These are phyloP conservation scores for Sphenopsis melanotis DNA, from an alignment of 2,797 vertebrate species.

Conservation along the genomic window DNA sequence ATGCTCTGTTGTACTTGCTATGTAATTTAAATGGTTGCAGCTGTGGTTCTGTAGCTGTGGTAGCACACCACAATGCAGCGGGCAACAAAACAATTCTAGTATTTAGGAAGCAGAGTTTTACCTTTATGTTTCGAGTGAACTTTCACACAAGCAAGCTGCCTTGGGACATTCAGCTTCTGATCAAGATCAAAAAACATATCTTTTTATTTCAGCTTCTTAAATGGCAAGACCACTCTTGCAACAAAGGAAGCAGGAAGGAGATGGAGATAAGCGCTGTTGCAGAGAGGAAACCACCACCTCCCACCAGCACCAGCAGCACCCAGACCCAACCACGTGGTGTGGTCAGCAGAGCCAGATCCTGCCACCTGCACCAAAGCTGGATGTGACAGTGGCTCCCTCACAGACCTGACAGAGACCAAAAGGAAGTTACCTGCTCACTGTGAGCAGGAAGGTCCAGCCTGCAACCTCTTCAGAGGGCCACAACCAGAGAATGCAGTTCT, in stretches of 20 bases:
- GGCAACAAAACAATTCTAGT: neutral
- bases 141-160: neutral
- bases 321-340: accelerated
- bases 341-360: neutral
- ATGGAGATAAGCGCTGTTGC: neutral
- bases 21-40: neutral
- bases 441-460: neutral
- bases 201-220: neutral
- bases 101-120: neutral
- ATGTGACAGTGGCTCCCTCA: neutral
- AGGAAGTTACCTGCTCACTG: neutral
- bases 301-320: neutral
- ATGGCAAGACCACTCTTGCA: neutral
- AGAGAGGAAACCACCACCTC: neutral
- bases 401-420: neutral
- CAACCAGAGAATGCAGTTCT: neutral
- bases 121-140: neutral
- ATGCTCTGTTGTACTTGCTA: neutral
- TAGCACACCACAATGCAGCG: neutral
- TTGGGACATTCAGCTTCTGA: neutral
- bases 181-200: neutral
- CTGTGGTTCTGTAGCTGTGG: neutral
- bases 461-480: neutral
- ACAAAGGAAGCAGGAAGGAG: neutral
- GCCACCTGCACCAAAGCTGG: neutral